phyloP scores from a whole-genome alignment of 2,113 vertebrate species.

The Antennarius striatus region DNA sequence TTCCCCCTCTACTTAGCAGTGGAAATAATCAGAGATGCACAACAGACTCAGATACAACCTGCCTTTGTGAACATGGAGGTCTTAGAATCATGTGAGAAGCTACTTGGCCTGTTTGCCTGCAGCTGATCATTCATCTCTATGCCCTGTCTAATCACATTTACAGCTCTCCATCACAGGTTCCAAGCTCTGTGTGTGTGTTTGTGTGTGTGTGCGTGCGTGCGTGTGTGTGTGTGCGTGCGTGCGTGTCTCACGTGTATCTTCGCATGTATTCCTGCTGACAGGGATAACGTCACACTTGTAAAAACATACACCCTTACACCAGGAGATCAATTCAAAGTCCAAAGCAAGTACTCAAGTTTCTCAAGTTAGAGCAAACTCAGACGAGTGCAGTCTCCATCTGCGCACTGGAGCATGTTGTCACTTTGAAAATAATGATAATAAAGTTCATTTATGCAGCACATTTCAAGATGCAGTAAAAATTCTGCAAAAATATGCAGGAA shows the following conservation, averaged over 20 bases:
- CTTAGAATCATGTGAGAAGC: constrained; percentile 24
- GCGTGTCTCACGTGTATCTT: constrained; percentile 27
- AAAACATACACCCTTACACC: constrained; percentile 50
- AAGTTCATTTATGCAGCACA: constrained; percentile 12
- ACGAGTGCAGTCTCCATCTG: constrained; percentile 22
- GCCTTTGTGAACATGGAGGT: constrained; percentile 29
- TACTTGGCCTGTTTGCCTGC: constrained; percentile 2
- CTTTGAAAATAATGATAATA: constrained; percentile 27
- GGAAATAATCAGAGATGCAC: constrained; percentile 36
- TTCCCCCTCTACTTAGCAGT: neutral
- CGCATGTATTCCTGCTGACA: constrained; percentile 56
- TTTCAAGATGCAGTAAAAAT: constrained; percentile 15
- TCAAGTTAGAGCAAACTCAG: constrained; percentile 15
- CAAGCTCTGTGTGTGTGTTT: neutral
- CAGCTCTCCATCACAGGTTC: constrained; percentile 39
- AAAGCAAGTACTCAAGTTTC: constrained; percentile 50
- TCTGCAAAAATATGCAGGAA: neutral
- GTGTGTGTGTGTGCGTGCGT: constrained; percentile 1
- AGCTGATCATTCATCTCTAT: constrained; percentile 30
- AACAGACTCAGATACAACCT: constrained; percentile 23
- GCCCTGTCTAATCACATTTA: constrained; percentile 54
- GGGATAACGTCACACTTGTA: constrained; percentile 52
- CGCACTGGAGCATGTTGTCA: neutral
- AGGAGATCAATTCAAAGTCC: constrained; percentile 23
- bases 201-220: too few relatives aligned